Evolutionary conservation across 2,113 vertebrate genomes (phyloP).

Genomic region (Gymnorhina tibicen): DNA sequence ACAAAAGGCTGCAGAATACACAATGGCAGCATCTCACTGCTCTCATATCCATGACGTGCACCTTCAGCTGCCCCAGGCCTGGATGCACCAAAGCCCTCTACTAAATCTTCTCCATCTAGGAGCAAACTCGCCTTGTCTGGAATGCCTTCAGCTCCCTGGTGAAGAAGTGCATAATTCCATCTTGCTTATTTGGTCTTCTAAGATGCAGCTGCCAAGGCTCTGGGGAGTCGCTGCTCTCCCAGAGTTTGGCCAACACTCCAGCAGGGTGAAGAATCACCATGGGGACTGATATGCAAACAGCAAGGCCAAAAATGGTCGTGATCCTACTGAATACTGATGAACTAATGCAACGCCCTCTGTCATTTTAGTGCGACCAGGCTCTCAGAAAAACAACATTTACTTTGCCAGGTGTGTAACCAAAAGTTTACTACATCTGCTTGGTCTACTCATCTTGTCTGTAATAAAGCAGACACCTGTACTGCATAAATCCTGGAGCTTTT

Average conservation of each 20-base stretch:
- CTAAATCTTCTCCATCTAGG: background rate
- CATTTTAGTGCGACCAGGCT: background rate
- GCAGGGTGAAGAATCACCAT: background rate
- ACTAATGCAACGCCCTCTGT: background rate
- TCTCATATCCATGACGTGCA: background rate
- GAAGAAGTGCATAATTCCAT: background rate
- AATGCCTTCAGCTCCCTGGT: background rate
- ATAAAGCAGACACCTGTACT: background rate
- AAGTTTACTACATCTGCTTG: background rate
- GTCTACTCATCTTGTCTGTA: background rate
- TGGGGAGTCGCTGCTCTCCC: background rate
- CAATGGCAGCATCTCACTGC: background rate
- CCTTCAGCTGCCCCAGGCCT: background rate
- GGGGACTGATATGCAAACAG: background rate
- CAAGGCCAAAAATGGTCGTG: background rate
- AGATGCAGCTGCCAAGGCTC: background rate
- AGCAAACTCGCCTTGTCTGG: background rate
- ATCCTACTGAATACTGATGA: constrained; percentile 1
- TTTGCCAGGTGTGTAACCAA: background rate
- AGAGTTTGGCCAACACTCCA: background rate
- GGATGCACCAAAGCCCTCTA: background rate
- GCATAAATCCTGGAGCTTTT: background rate
- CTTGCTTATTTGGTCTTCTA: background rate
- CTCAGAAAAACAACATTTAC: background rate
- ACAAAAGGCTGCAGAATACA: background rate